These are phyloP conservation scores for Drosophila sp. DNA, from an alignment of 1,140 invertebrate species.

Conservation along the genomic window DNA sequence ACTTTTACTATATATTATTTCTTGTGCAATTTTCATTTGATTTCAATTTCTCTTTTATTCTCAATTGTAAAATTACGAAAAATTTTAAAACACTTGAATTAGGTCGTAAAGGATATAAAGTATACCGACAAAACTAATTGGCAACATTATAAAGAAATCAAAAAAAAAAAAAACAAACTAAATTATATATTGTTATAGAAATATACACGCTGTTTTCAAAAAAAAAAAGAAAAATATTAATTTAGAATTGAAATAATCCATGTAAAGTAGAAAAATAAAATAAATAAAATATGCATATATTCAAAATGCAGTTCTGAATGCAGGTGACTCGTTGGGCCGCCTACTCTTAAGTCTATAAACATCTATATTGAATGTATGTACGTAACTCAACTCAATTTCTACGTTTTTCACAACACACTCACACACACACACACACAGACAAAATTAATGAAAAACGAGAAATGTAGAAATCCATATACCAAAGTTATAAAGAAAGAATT, in stretches of 20 bases:
- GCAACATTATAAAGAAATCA: conserved; percentile 37
- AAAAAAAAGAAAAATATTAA: conserved; percentile 51
- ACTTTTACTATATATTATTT: conserved; percentile 41
- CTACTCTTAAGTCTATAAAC: conserved; percentile 39
- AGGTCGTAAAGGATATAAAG: conserved; percentile 81
- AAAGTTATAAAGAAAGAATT: conserved; percentile 66
- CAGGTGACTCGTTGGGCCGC: conserved; percentile 17
- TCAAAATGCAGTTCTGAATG: conserved; percentile 30
- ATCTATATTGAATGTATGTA: conserved; percentile 77
- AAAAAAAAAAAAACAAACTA: conserved; percentile 37
- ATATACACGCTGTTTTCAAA: conserved; percentile 53
- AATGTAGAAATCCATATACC: conserved; percentile 80
- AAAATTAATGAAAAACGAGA: conserved; percentile 14
- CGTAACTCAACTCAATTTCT: conserved; percentile 79
- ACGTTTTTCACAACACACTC: conserved; percentile 31
- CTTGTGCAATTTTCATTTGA: conserved; percentile 70
- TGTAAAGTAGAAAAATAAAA: conserved; percentile 70
- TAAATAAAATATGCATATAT: conserved; percentile 36
- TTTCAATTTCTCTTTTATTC: conserved; percentile 15
- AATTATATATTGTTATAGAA: conserved; percentile 67
- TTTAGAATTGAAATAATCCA: conserved; percentile 40
- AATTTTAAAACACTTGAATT: conserved; percentile 67
- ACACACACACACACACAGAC: conserved; percentile 15
- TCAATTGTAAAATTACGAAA: conserved; percentile 35
- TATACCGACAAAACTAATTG: conserved; percentile 70